Evolutionary conservation across 2,797 vertebrate genomes (phyloP), one percentile per base, ranked within the genome.

Genomic region (Microctenopoma stevenorrisi): DNA sequence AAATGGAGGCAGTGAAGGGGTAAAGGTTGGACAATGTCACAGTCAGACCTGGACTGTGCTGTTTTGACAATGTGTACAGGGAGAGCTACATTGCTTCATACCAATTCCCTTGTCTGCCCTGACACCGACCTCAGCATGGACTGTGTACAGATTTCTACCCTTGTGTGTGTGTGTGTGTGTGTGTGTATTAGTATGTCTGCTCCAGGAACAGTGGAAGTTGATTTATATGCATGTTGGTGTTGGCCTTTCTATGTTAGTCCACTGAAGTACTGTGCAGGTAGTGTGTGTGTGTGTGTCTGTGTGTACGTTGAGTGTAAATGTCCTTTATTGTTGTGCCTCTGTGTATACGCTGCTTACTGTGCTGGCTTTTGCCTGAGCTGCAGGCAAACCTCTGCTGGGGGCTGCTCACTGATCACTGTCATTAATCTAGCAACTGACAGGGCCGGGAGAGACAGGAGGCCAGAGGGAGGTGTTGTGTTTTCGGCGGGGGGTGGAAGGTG

Each of bases 381-480:
- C 89, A 88, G 89, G 89, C 90, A 80, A 22, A 76, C 82, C 89
- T 89, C 89, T 86, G 92, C 89, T 91, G 88, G 88, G 89, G 90
- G 90, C 86, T 92, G 89, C 88, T 88, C 82, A 78, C 84, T 92
- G 91, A 95, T 94, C 93, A 93, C 88, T 92, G 92, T 89, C 93
- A 94, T 94, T 94, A 94, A 95, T 95, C 94, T 94, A 83, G 76
- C 88, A 55, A 65, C 88, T 94, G 93, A 93, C 92, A 92, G 91
- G 75, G 87, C 86, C 70, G 66, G 81, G 85, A 86, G 87, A 88
- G 85, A 84, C 68, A 65, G 64, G 66, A 73, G 86, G 71, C 63
- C 56, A 10, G 3, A 44, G 68, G 59, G 63, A 58, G 43, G 54
- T 38, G 73, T 79, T 61, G 48, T 61, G 75, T 51, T 75, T 64